These are phyloP conservation scores for Drosophila conformis DNA, from an alignment of 2,888 invertebrate species.

Conservation along the genomic window DNA sequence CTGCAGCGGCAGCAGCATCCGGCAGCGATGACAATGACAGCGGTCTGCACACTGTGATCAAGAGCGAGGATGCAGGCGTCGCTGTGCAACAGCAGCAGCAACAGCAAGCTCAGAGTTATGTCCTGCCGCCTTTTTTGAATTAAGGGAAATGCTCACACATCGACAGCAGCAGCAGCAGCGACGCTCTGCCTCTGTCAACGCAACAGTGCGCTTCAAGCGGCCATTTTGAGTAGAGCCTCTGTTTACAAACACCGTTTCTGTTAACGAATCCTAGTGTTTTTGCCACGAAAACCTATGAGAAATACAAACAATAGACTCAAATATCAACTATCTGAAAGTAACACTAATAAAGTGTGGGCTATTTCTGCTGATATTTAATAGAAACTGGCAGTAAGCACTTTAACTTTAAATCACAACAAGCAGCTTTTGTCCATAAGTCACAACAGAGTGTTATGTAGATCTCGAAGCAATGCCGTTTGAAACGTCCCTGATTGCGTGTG, in stretches of 20 bases:
- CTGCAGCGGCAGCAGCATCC: constrained; percentile 39
- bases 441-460: not conserved
- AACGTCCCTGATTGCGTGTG: constrained; percentile 20
- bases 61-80: constrained; percentile 81
- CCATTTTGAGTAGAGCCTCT: constrained; percentile 59
- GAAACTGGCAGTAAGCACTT: not conserved
- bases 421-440: not conserved
- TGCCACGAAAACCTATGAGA: not conserved
- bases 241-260: not conserved
- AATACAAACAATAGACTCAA: not conserved
- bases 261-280: not conserved
- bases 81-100: constrained; percentile 54
- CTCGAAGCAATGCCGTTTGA: constrained; percentile 6
- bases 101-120: constrained; percentile 84
- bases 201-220: constrained; percentile 65
- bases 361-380: not conserved
- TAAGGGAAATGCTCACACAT: constrained; percentile 85
- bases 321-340: not conserved
- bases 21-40: constrained; percentile 78
- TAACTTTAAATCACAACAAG: not conserved
- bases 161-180: constrained; percentile 69
- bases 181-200: constrained; percentile 42
- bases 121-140: constrained; percentile 85
- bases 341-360: not conserved
- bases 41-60: constrained; percentile 83